These are phyloP conservation scores for Andrena dorsata DNA, from an alignment of 2,888 invertebrate genomes.

Conservation along the genomic window DNA sequence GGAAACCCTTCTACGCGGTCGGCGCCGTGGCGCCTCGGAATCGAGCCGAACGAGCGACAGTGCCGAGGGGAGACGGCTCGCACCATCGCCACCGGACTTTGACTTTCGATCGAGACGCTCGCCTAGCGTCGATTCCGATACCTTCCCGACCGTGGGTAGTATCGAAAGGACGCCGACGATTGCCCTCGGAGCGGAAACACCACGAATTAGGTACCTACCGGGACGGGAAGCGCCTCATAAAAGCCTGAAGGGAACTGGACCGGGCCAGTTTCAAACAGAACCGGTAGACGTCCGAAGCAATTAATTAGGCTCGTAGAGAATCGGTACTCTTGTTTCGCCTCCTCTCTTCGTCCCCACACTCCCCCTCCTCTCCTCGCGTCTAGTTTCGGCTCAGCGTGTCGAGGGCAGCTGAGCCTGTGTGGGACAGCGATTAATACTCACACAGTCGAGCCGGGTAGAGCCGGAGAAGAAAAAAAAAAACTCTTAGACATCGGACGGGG, in stretches of 20 bases:
- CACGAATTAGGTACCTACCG: not conserved
- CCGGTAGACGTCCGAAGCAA: slow-evolving; percentile 46
- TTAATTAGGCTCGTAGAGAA: slow-evolving; percentile 57
- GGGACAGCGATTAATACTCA: slow-evolving; percentile 38
- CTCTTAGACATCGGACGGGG: slow-evolving; percentile 4
- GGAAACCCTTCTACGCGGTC: slow-evolving; percentile 85
- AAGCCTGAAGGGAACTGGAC: slow-evolving; percentile 30
- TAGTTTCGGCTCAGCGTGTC: slow-evolving; percentile 2
- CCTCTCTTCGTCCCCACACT: slow-evolving; percentile 5
- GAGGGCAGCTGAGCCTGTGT: slow-evolving; percentile 9
- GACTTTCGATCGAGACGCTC: slow-evolving; percentile 34
- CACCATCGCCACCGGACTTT: slow-evolving; percentile 43
- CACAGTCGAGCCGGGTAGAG: slow-evolving; percentile 5
- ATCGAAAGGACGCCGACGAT: no score
- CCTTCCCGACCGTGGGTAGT: not conserved
- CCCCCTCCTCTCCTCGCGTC: not conserved
- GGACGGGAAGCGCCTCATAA: slow-evolving; percentile 29
- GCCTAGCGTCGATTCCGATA: not conserved
- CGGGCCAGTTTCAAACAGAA: slow-evolving; percentile 33
- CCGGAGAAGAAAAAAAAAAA: slow-evolving; percentile 1
- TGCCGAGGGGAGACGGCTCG: slow-evolving; percentile 30
- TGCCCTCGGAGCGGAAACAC: slow-evolving; percentile 9
- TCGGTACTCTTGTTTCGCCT: slow-evolving; percentile 43
- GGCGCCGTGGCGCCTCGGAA: slow-evolving; percentile 84
- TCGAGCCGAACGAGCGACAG: slow-evolving; percentile 63